Conservation (phyloP, 2,888 invertebrate genomes). For the Bombylius major region DNA sequence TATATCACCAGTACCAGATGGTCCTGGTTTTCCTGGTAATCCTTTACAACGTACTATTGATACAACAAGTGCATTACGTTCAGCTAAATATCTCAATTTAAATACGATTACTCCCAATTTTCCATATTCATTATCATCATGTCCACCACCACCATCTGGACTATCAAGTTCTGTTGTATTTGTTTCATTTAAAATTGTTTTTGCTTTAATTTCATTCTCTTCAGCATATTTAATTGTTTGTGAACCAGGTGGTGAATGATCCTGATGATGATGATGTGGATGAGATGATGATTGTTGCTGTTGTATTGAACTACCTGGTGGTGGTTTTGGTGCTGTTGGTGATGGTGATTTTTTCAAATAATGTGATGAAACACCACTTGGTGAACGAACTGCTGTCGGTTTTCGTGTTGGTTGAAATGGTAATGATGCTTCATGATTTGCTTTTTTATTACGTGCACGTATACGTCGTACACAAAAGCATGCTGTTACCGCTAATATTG, state of each 20-base stretch:
- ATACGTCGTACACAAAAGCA: constrained; percentile 34
- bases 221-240: constrained; percentile 31
- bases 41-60: constrained; percentile 84
- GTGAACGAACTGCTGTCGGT: constrained; percentile 61
- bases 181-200: constrained; percentile 14
- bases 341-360: constrained; percentile 89
- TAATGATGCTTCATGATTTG: constrained; percentile 32
- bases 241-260: constrained; percentile 17
- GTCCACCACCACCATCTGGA: constrained; percentile 14
- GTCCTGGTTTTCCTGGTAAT: constrained; percentile 48
- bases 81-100: constrained; percentile 77
- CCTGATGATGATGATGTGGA: constrained; percentile 7
- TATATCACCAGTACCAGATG: constrained; percentile 44
- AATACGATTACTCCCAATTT: constrained; percentile 81
- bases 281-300: neutral
- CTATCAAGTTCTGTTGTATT: constrained; percentile 21
- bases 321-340: constrained; percentile 53
- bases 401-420: constrained; percentile 36
- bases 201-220: constrained; percentile 30
- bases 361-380: constrained; percentile 64
- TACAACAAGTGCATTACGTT: constrained; percentile 82
- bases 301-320: constrained; percentile 17
- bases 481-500: constrained; percentile 31
- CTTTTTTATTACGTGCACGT: constrained; percentile 32
- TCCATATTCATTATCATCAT: constrained; percentile 45